These are phyloP conservation scores for Echinometra lucunter DNA, from an alignment of 53 echinoderm and acorn worm genomes.

Conservation along the genomic window DNA sequence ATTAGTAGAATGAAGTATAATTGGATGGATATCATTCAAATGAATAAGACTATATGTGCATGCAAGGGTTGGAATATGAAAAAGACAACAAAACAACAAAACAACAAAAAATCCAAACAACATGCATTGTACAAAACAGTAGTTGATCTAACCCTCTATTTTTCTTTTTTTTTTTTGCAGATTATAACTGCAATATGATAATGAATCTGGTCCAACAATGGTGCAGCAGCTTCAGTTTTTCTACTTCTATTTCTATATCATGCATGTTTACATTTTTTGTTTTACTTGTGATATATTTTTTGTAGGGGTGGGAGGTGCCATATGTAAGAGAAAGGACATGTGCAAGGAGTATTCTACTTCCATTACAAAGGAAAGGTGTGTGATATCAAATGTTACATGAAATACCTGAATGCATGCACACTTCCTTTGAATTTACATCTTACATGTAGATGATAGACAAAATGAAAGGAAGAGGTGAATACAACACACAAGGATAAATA, in stretches of 20 bases:
- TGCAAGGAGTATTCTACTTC: not conserved
- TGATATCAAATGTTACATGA: not conserved
- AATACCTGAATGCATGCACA: not conserved
- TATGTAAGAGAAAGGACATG: not conserved
- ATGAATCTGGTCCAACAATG: too few species aligned
- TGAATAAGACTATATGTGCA: not conserved
- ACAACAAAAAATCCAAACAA: too few species aligned
- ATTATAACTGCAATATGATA: too few species aligned
- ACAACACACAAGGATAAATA: not conserved
- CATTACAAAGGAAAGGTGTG: not conserved
- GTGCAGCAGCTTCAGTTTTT: too few species aligned
- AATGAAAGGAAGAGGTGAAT: not conserved
- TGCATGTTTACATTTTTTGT: not conserved
- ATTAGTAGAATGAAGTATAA: not conserved
- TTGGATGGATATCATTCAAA: not conserved
- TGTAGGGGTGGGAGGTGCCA: too few species aligned
- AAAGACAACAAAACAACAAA: not conserved
- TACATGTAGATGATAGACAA: not conserved
- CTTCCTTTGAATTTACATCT: not conserved
- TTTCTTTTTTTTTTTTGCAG: too few species aligned
- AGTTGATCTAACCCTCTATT: too few species aligned
- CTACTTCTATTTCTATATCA: too few species aligned
- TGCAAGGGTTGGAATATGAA: not conserved
- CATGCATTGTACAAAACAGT: too few species aligned
- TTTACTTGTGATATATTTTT: too few species aligned